These are phyloP conservation scores for Amyelois transitella DNA, from an alignment of 1,140 invertebrate genomes.

Conservation along the genomic window DNA sequence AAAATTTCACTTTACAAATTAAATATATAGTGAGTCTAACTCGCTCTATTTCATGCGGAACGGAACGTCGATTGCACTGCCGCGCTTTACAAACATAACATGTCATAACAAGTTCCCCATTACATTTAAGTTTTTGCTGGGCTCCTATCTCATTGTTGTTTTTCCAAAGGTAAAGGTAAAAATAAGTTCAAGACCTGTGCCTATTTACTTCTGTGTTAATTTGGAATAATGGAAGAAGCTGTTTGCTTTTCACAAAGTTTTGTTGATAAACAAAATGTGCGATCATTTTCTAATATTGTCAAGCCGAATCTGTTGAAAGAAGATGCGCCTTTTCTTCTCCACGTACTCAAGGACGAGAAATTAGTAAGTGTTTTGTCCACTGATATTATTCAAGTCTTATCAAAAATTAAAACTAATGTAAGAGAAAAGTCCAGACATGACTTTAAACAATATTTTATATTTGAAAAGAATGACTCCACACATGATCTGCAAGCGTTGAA, in stretches of 20 bases:
- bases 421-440: constrained; percentile 32
- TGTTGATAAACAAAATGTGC: constrained; percentile 58
- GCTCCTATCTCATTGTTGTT: not conserved
- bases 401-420: constrained; percentile 35
- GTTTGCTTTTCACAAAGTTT: constrained; percentile 52
- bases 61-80: constrained; percentile 5
- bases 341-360: constrained; percentile 31
- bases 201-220: not conserved
- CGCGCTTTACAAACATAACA: not conserved
- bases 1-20: too few species aligned
- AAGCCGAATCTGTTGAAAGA: constrained; percentile 42
- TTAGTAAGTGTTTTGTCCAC: constrained; percentile 28
- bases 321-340: constrained; percentile 23
- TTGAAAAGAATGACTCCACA: not conserved
- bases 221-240: constrained; percentile 23
- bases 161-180: not conserved
- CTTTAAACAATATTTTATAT: constrained; percentile 44
- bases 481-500: constrained; percentile 21
- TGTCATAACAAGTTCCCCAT: constrained; percentile 31
- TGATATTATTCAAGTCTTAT: constrained; percentile 28
- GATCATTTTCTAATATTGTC: constrained; percentile 48
- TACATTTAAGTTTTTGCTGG: constrained; percentile 19
- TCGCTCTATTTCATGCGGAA: constrained; percentile 2
- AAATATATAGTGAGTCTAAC: too few species aligned
- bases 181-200: not conserved